Evolutionary conservation across 2,797 vertebrate genomes (phyloP), one percentile per base, ranked within the genome.

Genomic region (Acanthurus tractus): DNA sequence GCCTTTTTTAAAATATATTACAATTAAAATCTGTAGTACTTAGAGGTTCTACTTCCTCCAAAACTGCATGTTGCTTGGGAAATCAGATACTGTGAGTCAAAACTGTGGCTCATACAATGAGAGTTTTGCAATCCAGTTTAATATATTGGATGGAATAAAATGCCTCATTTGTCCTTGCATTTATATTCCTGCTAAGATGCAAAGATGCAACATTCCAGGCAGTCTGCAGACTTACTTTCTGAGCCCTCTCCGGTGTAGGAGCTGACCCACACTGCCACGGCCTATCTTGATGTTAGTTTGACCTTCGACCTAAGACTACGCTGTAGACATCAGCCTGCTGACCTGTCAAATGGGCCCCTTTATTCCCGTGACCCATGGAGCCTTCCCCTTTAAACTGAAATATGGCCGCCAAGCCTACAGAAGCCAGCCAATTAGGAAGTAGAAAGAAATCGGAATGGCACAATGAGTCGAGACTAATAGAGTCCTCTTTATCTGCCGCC

Each of bases 381-480:
- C 94, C 91, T 95, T 96, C 87, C 81, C 94, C 94, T 95, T 92
- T 95, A 95, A 95, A 89, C 93, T 97, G 95, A 97, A 97, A 96
- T 96, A 96, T 95, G 94, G 94, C 92, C 22, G 90, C 92, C 87
- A 73, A 92, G 93, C 82, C 61, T 70, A 88, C 92, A 93, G 89
- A 91, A 94, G 93, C 88, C 85, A 84, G 84, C 90, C 94, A 96
- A 95, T 96, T 95, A 95, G 91, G 88, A 90, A 82, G 85, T 83
- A 87, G 81, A 90, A 86, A 87, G 94, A 96, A 96, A 95, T 95
- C 94, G 94, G 94, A 94, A 91, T 93, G 89, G 93, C 95, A 93
- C 95, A 95, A 95, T 95, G 93, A 96, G 94, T 94, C 90, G 90
- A 96, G 95, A 97, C 96, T 97, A 97, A 97, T 96, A 95, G 95